Conservation (phyloP, 2,797 vertebrate genomes). For the Rhincodon typus region DNA sequence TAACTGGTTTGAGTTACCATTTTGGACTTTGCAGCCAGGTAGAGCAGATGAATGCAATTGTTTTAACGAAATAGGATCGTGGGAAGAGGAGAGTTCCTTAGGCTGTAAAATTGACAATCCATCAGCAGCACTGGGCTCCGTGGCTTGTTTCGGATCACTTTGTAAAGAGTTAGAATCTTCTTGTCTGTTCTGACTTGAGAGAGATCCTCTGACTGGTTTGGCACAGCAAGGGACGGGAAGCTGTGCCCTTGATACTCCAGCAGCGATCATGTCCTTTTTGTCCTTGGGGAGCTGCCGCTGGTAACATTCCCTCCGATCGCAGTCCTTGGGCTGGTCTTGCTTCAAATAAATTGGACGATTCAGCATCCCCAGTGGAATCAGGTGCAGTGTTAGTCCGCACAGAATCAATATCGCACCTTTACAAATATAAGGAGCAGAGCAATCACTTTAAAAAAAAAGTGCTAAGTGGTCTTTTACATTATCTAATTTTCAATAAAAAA, state of each 20-base stretch:
- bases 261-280: background rate
- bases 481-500: too few relatives aligned
- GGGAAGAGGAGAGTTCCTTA: background rate
- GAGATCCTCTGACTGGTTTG: background rate
- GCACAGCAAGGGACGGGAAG: background rate
- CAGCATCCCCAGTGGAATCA: conserved; percentile 26
- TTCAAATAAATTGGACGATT: conserved; percentile 26
- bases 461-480: background rate
- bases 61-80: background rate
- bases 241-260: background rate
- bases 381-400: conserved; percentile 14
- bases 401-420: background rate
- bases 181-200: background rate
- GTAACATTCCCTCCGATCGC: background rate
- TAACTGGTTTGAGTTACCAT: background rate
- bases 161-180: background rate
- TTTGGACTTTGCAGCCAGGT: background rate
- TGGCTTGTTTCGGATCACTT: background rate
- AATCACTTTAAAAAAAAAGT: background rate
- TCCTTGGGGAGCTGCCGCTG: background rate
- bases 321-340: background rate
- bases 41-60: background rate
- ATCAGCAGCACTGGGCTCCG: background rate
- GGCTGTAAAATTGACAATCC: background rate
- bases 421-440: background rate